Conservation (phyloP, 1,140 invertebrate genomes). For the Scaptomyza pallida region DNA sequence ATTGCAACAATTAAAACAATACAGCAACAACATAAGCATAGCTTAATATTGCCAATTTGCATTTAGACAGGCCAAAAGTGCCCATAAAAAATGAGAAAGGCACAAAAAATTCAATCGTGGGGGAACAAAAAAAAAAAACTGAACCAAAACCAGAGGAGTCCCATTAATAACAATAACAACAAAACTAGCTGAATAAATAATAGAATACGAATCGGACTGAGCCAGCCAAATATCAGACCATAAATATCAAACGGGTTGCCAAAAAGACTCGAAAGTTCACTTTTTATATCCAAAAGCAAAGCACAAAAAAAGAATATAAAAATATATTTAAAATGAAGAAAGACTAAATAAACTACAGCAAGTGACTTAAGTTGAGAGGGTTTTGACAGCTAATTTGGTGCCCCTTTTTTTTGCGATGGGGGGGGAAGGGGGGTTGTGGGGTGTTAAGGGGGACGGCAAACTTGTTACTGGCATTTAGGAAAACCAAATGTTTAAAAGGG, state of each 20-base stretch:
- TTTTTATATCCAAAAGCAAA: conserved; percentile 37
- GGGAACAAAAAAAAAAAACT: conserved; percentile 35
- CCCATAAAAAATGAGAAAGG: conserved; percentile 69
- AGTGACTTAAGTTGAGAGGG: conserved; percentile 7
- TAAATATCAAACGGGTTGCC: conserved; percentile 77
- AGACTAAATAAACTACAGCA: conserved; percentile 12
- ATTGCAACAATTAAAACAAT: conserved; percentile 70
- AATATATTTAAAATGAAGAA: conserved; percentile 2
- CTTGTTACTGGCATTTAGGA: background rate
- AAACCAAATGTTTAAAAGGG: no score
- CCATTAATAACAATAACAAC: conserved; percentile 54
- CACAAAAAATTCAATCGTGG: conserved; percentile 20
- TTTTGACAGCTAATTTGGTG: background rate
- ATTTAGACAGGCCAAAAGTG: conserved; percentile 42
- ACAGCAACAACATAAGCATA: conserved; percentile 20
- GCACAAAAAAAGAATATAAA: conserved; percentile 5
- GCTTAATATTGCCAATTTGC: conserved; percentile 31
- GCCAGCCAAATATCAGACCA: conserved; percentile 67
- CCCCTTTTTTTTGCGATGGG: no score
- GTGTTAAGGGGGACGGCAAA: background rate
- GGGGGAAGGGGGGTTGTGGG: no score
- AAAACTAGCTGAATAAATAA: conserved; percentile 29
- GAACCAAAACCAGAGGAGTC: conserved; percentile 34
- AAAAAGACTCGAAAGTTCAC: conserved; percentile 72
- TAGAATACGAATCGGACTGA: conserved; percentile 49